Base-by-base conservation (phyloP, 2,113 vertebrate species). In the Pica pica region DNA sequence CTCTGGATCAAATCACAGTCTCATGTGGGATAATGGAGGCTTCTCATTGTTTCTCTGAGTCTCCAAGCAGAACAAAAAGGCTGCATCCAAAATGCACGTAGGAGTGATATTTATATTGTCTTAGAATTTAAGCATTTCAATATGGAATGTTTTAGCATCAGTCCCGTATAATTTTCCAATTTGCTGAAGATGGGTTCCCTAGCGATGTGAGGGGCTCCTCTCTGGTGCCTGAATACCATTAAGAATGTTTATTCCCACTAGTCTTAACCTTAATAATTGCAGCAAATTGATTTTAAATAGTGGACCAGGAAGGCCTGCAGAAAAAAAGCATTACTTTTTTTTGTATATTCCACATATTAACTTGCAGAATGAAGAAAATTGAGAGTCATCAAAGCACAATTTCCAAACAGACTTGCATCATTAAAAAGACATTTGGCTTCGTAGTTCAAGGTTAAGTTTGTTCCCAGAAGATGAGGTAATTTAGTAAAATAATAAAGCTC, bases 401-500 rank as follows among this genome's bases (percentile, higher is more conserved):
- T 96, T 97, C 91, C 76, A 95, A 97, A 83, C 77, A 74, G 70
- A 59, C 77, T 91, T 76, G 75, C 71, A 75, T 94, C 89, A 92
- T 97, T 97, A 96, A 97, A 97, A 96, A 90, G 41, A 90, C 88
- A 95, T 95, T 97, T 93, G 55, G 69, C 94, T 95, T 95, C n/a
- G 0, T 67, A 93, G 89, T 96, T 97, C 95, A 97, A 98, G 94
- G 93, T 87, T 88, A 96, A 90, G 64, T 96, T 95, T 97, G 71
- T 95, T 97, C 93, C 94, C 92, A 97, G 94, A 95, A 96, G 92
- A 96, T 97, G 92, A 97, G 93, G 85, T 96, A 96, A 97, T 94
- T 91, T 93, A 94, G 93, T 91, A 95, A 97, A 98, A 97, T 96
- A 96, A 94, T 94, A 95, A 93, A 80, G 87, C 60, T 53, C 65